Percentiles rank a stretch among this genome's conserved stretches.
These are phyloP conservation scores for Carassius gibelio DNA, from an alignment of 2,113 vertebrate genomes.

Conservation along the genomic window DNA sequence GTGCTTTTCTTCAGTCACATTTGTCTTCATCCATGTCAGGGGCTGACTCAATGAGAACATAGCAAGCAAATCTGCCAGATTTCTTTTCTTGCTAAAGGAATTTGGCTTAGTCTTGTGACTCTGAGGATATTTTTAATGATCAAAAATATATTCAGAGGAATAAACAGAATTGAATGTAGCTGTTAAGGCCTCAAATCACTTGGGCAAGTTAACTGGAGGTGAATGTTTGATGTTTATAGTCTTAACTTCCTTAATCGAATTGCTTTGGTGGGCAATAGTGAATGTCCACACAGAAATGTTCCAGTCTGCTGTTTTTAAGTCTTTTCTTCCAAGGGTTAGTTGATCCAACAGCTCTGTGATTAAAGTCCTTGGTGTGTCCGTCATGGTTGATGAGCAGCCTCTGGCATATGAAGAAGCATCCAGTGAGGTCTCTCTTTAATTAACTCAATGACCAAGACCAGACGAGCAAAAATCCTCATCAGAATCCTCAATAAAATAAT, in stretches of 20 bases:
- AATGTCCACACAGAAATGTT: conserved; percentile 20
- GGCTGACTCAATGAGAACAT: conserved; percentile 47
- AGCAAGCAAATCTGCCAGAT: conserved; percentile 38
- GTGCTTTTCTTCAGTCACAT: conserved; percentile 45
- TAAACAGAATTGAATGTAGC: not conserved
- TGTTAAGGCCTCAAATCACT: not conserved
- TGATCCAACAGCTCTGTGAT: conserved; percentile 56
- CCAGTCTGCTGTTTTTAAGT: conserved; percentile 21
- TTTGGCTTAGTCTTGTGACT: not conserved
- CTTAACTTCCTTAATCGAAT: conserved; percentile 16
- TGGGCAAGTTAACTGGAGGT: not conserved
- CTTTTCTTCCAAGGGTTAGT: conserved; percentile 15
- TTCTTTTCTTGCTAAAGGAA: conserved; percentile 23
- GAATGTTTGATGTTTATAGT: not conserved
- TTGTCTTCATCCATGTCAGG: conserved; percentile 58
- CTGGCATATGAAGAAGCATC: conserved; percentile 50
- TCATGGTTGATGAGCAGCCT: conserved; percentile 49
- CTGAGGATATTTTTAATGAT: too few species aligned
- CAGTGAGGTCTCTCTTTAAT: conserved; percentile 59
- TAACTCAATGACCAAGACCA: conserved; percentile 57
- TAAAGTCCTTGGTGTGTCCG: conserved; percentile 55
- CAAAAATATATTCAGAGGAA: not conserved
- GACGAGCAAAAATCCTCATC: conserved; percentile 50
- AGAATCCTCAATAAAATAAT: conserved; percentile 38
- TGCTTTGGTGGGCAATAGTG: conserved; percentile 25